Percentiles rank a stretch among this genome's conserved stretches.
Conservation (phyloP, 92 coral and sea anemone genomes). For the Hydrozoanthus gracilis region DNA sequence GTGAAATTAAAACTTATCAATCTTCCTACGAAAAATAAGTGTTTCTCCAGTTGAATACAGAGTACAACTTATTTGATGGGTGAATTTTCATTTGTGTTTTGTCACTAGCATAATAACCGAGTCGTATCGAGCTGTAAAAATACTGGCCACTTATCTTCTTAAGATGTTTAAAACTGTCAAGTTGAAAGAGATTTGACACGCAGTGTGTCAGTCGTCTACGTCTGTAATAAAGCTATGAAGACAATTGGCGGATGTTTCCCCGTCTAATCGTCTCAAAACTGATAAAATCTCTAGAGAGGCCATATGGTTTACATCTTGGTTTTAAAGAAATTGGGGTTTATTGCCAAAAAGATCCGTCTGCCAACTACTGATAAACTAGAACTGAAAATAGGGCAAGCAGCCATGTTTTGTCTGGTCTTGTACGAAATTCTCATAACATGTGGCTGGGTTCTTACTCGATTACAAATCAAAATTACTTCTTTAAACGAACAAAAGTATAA, state of each 20-base stretch:
- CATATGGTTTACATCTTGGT: slow-evolving; percentile 34
- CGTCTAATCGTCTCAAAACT: neutral
- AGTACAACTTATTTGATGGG: no score
- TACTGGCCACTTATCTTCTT: slow-evolving; percentile 15
- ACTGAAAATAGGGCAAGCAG: neutral
- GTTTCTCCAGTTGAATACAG: neutral
- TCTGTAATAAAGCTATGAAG: neutral
- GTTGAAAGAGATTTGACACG: slow-evolving; percentile 13
- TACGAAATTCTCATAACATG: neutral
- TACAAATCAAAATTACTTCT: neutral
- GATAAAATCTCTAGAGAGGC: slow-evolving; percentile 36
- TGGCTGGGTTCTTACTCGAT: neutral
- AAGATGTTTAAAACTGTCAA: neutral
- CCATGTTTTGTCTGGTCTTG: neutral
- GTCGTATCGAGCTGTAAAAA: neutral
- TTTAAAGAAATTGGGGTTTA: slow-evolving; percentile 28
- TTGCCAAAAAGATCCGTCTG: slow-evolving; percentile 1
- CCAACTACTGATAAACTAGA: slow-evolving; percentile 33
- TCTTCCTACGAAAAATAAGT: neutral
- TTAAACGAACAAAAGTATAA: neutral
- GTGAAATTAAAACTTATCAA: neutral
- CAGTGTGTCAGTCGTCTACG: neutral
- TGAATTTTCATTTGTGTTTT: neutral
- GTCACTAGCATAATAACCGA: neutral
- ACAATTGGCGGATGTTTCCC: slow-evolving; percentile 6